Conservation (phyloP, 2,113 vertebrate genomes). For the Actenoides lindsayi region DNA sequence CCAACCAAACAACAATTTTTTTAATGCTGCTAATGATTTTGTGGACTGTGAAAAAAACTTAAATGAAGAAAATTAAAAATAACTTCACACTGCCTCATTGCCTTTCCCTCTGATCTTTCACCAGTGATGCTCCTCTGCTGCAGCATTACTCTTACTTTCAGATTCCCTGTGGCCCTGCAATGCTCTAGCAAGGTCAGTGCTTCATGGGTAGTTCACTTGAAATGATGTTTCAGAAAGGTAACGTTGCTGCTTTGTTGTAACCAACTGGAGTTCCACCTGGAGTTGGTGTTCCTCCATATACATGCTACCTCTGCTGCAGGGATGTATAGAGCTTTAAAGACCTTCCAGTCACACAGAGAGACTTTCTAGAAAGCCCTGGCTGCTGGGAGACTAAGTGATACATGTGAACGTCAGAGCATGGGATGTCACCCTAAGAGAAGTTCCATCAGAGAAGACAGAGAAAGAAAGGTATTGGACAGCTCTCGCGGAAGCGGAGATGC, state of each 20-base stretch:
- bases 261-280: background rate
- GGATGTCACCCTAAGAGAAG: background rate
- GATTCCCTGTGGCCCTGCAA: background rate
- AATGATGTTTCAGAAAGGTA: background rate
- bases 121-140: background rate
- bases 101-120: constrained; percentile 15
- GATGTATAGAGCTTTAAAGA: background rate
- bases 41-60: background rate
- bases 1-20: background rate
- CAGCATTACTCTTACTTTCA: background rate
- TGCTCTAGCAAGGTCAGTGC: background rate
- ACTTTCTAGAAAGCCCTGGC: too few relatives aligned
- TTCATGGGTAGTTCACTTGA: background rate
- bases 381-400: background rate
- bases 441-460: constrained; percentile 9
- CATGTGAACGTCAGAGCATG: background rate
- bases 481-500: background rate
- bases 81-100: background rate
- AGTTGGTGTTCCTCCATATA: background rate
- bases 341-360: background rate
- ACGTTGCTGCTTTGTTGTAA: background rate
- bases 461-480: background rate
- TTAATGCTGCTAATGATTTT: background rate
- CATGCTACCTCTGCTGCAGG: background rate
- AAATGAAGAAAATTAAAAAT: constrained; percentile 13